phyloP scores from a whole-genome alignment of 2,113 vertebrate genomes.

The Calidris pygmaea region DNA sequence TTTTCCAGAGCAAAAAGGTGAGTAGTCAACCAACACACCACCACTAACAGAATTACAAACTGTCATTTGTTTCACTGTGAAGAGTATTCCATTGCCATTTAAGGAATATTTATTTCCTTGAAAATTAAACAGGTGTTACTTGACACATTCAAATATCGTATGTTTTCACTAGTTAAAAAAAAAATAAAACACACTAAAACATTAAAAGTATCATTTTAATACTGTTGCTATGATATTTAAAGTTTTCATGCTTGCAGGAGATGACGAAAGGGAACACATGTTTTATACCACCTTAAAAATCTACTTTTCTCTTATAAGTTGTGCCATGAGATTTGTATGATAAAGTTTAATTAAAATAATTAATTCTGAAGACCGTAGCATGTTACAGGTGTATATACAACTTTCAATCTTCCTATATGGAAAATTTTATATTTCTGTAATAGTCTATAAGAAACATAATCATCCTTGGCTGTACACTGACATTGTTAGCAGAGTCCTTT shows the following conservation, averaged over 20 bases:
- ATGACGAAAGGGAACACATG: background rate
- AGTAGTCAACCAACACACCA: background rate
- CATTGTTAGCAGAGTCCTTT: constrained; percentile 5
- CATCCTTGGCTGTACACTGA: background rate
- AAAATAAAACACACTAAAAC: background rate
- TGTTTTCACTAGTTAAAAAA: background rate
- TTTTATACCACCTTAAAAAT: background rate
- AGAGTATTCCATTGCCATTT: background rate
- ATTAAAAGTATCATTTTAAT: background rate
- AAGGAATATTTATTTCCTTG: background rate
- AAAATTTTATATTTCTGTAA: constrained; percentile 14
- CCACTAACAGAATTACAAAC: background rate
- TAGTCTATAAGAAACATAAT: constrained; percentile 1
- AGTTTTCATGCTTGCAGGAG: background rate
- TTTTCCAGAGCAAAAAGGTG: background rate
- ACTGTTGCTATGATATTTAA: background rate
- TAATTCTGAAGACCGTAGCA: background rate
- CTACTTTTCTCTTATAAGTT: background rate
- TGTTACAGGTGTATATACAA: background rate
- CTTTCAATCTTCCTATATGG: background rate
- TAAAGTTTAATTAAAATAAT: background rate
- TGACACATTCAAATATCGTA: background rate
- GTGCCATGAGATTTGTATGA: background rate
- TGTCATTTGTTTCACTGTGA: background rate
- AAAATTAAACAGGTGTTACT: background rate